Base-by-base conservation (phyloP, 2,113 vertebrate genomes). In the Sarotherodon lohbergeri region DNA sequence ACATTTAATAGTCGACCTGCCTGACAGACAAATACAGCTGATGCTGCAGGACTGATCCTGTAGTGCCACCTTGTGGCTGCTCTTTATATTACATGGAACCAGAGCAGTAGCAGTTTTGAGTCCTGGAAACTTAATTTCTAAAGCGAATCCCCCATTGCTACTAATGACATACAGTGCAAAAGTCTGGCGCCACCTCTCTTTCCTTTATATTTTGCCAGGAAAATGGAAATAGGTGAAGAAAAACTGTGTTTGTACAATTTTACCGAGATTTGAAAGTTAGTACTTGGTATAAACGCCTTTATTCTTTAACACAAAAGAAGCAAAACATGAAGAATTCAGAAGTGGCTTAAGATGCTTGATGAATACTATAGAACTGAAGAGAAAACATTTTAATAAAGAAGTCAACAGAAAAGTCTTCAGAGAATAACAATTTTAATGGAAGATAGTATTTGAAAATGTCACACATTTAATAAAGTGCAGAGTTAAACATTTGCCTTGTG, bases 51-150 rank as follows among this genome's bases (percentile, higher is more conserved):
- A 43, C 7, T 83, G 78, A 9, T 29, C 41, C 71, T 82, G 32
- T 12, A 84, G 22, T 79, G 76, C 2, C 93, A 56, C 78, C 89
- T 13, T 29, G 88, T 93, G 93, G 91, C 36, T 34, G 5, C 2
- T 80, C 0, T 6, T 39, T 61, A 9, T 22, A 88, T 61, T 84
- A 3, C 85, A 83, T 13, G 4, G 9, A 79, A 7, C 4, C 6
- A 54, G 7, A 81, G 27, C 12, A 48, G 43, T 27, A 48, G 5
- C 5, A 3, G 27, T 7, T 9, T 10, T 5, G 24, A 24, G n/a
- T 63, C 41, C 80, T 63, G 6, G 46, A 68, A 32, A 50, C 14
- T 55, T 32, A 7, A 80, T 27, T 48, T 3, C 41, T 43, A 2
- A 76, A 48, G 14, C 0, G 0, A 76, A 48, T 46, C 24, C 17